phyloP scores from a whole-genome alignment of 2,888 invertebrate genomes.

The Cantharis nigra region DNA sequence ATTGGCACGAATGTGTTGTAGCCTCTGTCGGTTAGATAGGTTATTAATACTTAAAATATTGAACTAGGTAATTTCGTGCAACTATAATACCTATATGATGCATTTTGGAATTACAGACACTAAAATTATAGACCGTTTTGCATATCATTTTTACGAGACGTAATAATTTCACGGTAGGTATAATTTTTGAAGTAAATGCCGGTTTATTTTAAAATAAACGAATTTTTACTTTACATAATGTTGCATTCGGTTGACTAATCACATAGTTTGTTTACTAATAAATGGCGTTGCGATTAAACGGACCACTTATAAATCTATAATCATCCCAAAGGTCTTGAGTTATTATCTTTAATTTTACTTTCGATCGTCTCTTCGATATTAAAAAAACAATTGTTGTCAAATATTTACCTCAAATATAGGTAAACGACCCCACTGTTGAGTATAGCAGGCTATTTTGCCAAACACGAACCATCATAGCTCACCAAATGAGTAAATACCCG shows the following conservation, averaged over 20 bases:
- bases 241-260: slow-evolving; percentile 45
- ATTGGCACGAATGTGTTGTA: slow-evolving; percentile 53
- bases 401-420: background rate
- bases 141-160: slow-evolving; percentile 55
- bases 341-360: slow-evolving; percentile 29
- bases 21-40: slow-evolving; percentile 34
- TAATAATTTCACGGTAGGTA: slow-evolving; percentile 53
- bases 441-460: background rate
- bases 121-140: slow-evolving; percentile 55
- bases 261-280: slow-evolving; percentile 43
- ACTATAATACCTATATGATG: slow-evolving; percentile 37
- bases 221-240: slow-evolving; percentile 43
- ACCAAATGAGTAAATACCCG: background rate
- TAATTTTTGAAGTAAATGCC: slow-evolving; percentile 52
- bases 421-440: background rate
- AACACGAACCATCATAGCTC: background rate
- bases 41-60: slow-evolving; percentile 52
- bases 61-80: slow-evolving; percentile 49
- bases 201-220: slow-evolving; percentile 45
- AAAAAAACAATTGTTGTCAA: background rate
- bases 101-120: slow-evolving; percentile 54
- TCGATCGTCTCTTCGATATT: slow-evolving; percentile 1
- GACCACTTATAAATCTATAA: slow-evolving; percentile 42
- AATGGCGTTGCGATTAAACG: slow-evolving; percentile 45
- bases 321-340: slow-evolving; percentile 31